phyloP scores from a whole-genome alignment of 2,113 vertebrate species.

The Galemys pyrenaicus region DNA sequence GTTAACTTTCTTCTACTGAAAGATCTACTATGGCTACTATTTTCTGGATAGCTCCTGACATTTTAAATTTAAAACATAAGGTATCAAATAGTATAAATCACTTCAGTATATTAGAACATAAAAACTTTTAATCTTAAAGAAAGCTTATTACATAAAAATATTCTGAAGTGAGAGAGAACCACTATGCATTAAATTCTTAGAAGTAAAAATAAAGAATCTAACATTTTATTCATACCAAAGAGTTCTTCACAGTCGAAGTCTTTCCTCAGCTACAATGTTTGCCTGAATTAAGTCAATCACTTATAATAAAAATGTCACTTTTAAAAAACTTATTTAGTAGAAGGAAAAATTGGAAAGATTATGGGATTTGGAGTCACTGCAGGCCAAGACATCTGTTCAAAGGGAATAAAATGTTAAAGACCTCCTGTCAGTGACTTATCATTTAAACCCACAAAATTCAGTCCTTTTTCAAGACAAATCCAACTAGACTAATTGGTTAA shows the following conservation, averaged over 20 bases:
- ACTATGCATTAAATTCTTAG: slow-evolving; percentile 43
- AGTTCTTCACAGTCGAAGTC: slow-evolving; percentile 63
- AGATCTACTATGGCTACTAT: not conserved
- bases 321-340: slow-evolving; percentile 74
- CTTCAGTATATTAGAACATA: not conserved
- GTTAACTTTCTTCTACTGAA: slow-evolving; percentile 38
- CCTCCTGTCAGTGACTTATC: slow-evolving; percentile 76
- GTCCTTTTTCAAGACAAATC: slow-evolving; percentile 67
- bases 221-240: slow-evolving; percentile 69
- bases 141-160: slow-evolving; percentile 48
- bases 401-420: slow-evolving; percentile 70
- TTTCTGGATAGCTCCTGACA: not conserved
- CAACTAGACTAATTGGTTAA: slow-evolving; percentile 40
- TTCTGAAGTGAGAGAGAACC: slow-evolving; percentile 2
- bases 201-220: slow-evolving; percentile 64
- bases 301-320: slow-evolving; percentile 79
- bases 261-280: slow-evolving; percentile 72
- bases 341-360: slow-evolving; percentile 74
- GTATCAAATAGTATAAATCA: not conserved
- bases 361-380: slow-evolving; percentile 74
- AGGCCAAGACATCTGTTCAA: slow-evolving; percentile 79
- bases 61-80: slow-evolving; percentile 14
- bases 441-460: slow-evolving; percentile 67
- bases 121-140: slow-evolving; percentile 53
- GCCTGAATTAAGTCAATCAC: slow-evolving; percentile 78